Percentiles rank a stretch among this genome's conserved stretches.
Evolutionary conservation across 2,113 vertebrate species (phyloP).

Genomic region (Mionectes macconnelli): DNA sequence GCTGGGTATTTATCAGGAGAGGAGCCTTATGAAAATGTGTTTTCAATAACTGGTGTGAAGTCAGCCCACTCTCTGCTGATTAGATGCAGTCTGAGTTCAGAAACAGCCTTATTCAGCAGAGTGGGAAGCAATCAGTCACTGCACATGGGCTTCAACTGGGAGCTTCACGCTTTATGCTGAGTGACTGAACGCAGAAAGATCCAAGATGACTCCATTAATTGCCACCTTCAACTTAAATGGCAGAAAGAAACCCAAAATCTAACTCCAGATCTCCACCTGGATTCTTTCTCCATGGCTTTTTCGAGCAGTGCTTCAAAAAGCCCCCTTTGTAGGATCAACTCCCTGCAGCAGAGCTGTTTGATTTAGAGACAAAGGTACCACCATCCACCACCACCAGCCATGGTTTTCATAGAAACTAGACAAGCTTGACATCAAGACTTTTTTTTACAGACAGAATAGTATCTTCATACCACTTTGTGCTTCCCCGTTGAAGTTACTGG

Average conservation of each 20-base stretch:
- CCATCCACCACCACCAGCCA: neutral
- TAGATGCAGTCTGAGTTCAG: slow-evolving; percentile 48
- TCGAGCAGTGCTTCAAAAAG: neutral
- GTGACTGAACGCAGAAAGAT: slow-evolving; percentile 5
- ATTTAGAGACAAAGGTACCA: neutral
- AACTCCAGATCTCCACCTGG: neutral
- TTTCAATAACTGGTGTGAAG: slow-evolving; percentile 59
- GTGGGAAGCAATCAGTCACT: slow-evolving; percentile 49
- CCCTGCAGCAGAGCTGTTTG: rapidly evolving
- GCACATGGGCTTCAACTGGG: slow-evolving; percentile 2
- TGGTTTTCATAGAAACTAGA: neutral
- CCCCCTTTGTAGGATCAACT: neutral
- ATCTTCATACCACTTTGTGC: neutral
- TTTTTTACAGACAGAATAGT: neutral
- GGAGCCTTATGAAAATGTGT: slow-evolving; percentile 47
- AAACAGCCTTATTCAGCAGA: slow-evolving; percentile 51
- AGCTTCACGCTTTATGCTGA: slow-evolving; percentile 40
- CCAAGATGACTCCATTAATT: slow-evolving; percentile 45
- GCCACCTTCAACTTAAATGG: neutral
- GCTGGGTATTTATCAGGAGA: slow-evolving; percentile 40
- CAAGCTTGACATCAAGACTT: neutral
- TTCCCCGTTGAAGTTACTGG: neutral
- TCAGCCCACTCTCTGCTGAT: slow-evolving; percentile 64
- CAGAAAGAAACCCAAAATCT: slow-evolving; percentile 2
- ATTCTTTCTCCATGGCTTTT: neutral